These are phyloP conservation scores for Drosophila fulvimacula DNA, from an alignment of 2,888 invertebrate species.

Conservation along the genomic window DNA sequence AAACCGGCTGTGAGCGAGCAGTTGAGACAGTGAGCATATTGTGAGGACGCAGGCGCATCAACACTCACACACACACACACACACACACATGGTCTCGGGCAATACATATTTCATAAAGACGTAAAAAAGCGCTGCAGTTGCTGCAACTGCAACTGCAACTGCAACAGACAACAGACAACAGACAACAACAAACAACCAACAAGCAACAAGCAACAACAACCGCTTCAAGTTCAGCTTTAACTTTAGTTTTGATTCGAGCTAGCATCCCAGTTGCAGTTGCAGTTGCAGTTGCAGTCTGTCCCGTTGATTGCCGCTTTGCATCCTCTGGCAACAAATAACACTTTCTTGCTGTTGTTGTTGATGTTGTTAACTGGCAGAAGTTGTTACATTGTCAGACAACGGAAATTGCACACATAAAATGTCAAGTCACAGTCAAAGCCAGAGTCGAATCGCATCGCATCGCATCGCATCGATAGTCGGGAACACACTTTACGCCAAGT, in stretches of 20 bases:
- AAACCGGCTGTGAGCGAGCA: conserved; percentile 59
- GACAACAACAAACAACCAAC: conserved; percentile 8
- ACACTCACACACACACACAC: conserved; percentile 23
- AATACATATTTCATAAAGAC: conserved; percentile 58
- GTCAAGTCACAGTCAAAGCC: conserved; percentile 48
- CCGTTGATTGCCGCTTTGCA: conserved; percentile 33
- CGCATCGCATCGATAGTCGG: conserved; percentile 36
- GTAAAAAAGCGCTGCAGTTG: conserved; percentile 44
- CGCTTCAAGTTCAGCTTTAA: conserved; percentile 14
- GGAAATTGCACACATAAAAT: conserved; percentile 73
- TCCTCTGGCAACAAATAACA: conserved; percentile 31
- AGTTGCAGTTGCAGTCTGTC: conserved; percentile 9
- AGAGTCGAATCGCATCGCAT: conserved; percentile 27
- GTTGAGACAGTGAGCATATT: conserved; percentile 33
- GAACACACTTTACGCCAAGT: conserved; percentile 44
- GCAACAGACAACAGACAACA: conserved; percentile 17
- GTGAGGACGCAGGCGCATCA: conserved; percentile 64
- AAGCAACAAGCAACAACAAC: conserved; percentile 4
- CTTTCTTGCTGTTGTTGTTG: conserved; percentile 19
- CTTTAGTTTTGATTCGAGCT: conserved; percentile 10
- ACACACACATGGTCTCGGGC: conserved; percentile 9
- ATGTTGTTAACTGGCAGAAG: conserved; percentile 59
- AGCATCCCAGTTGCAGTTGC: conserved; percentile 20
- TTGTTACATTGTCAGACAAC: conserved; percentile 72
- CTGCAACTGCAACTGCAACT: conserved; percentile 51